phyloP scores from a whole-genome alignment of 2,113 vertebrate genomes.

The Colius striatus region DNA sequence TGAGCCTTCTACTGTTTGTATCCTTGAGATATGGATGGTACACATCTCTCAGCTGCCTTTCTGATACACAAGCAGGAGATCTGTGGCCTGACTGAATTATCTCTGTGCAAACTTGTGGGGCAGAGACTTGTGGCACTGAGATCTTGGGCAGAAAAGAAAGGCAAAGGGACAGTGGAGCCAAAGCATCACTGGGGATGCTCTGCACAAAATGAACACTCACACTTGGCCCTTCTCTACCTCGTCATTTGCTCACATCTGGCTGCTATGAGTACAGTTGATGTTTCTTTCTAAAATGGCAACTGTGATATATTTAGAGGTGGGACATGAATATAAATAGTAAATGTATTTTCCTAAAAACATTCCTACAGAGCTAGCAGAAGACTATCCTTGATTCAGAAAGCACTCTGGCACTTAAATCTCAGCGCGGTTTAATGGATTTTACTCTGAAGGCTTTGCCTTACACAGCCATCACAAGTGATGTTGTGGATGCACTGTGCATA shows the following conservation, averaged over 20 bases:
- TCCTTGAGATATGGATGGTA: neutral
- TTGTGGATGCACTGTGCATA: neutral
- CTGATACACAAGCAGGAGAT: neutral
- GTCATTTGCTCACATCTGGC: neutral
- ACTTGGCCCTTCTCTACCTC: neutral
- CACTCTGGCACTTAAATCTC: neutral
- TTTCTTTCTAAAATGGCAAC: neutral
- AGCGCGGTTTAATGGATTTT: neutral
- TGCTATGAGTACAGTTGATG: neutral
- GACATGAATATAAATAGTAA: neutral
- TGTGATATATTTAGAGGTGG: neutral
- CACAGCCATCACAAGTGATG: neutral
- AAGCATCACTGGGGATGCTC: neutral
- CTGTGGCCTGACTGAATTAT: neutral
- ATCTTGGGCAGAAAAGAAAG: neutral
- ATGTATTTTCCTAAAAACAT: neutral
- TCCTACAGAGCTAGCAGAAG: neutral
- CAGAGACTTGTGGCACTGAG: neutral
- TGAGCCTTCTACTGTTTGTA: neutral
- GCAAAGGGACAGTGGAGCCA: neutral
- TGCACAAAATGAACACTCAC: neutral
- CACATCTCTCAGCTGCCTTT: neutral
- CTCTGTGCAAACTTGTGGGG: neutral
- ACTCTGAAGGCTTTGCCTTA: neutral
- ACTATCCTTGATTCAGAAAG: neutral